A percentile compares a stretch with the other conserved stretches of the same genome.
Evolutionary conservation across 2,797 vertebrate genomes (phyloP).

Genomic region (Sus cebifrons): DNA sequence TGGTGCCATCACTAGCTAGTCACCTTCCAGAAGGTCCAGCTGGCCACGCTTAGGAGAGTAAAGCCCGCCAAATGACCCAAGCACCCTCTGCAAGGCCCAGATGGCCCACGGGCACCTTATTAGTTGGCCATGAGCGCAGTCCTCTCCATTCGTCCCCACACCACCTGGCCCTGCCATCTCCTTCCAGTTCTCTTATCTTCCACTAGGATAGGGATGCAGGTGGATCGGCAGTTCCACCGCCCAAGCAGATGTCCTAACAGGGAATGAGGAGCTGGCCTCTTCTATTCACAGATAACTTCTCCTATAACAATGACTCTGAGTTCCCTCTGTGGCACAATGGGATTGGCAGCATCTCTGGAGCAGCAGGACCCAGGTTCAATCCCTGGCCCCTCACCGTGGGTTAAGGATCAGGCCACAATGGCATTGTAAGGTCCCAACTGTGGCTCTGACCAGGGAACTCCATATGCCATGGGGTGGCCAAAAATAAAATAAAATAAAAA

Average conservation of each 20-base stretch:
- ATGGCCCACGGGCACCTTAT: background rate
- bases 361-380: too few relatives aligned
- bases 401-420: too few relatives aligned
- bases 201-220: background rate
- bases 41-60: background rate
- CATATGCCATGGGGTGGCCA: too few relatives aligned
- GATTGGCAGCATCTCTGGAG: too few relatives aligned
- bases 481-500: too few relatives aligned
- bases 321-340: too few relatives aligned
- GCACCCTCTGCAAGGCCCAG: background rate
- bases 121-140: background rate
- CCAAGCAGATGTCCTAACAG: background rate
- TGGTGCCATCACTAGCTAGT: background rate
- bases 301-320: too few relatives aligned
- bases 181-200: background rate
- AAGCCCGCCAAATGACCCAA: background rate
- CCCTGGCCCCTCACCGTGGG: too few relatives aligned
- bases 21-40: background rate
- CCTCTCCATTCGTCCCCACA: rapidly evolving
- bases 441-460: too few relatives aligned
- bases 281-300: background rate
- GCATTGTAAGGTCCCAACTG: too few relatives aligned
- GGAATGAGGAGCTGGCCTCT: background rate
- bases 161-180: background rate
- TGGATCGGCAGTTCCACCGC: background rate